Percentiles rank a stretch among this genome's conserved stretches.
These are phyloP conservation scores for Epinotia nisella DNA, from an alignment of 2,888 invertebrate genomes.

Conservation along the genomic window DNA sequence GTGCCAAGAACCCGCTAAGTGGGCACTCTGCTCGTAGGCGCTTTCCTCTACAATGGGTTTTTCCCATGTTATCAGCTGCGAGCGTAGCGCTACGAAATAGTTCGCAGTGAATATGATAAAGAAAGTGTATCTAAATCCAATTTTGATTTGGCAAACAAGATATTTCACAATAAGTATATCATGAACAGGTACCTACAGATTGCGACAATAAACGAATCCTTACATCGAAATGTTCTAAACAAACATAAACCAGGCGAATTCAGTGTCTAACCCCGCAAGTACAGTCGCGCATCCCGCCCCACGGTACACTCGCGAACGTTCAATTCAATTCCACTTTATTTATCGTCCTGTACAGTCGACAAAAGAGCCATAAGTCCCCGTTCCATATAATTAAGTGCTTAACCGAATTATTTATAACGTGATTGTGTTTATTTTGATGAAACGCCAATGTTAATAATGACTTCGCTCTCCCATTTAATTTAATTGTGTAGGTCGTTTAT, in stretches of 20 bases:
- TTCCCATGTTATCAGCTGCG: too few relatives aligned
- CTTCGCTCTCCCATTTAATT: slow-evolving; percentile 16
- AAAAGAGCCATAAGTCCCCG: slow-evolving; percentile 35
- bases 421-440: slow-evolving; percentile 34
- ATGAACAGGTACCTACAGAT: background rate
- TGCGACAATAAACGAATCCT: background rate
- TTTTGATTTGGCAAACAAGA: background rate
- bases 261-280: slow-evolving; percentile 20
- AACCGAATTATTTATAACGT: slow-evolving; percentile 27
- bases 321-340: slow-evolving; percentile 45
- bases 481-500: slow-evolving; percentile 18
- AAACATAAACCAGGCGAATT: background rate
- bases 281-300: slow-evolving; percentile 23
- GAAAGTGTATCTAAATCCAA: background rate
- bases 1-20: too few relatives aligned
- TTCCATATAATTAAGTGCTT: slow-evolving; percentile 28
- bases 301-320: slow-evolving; percentile 31
- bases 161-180: background rate
- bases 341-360: slow-evolving; percentile 41
- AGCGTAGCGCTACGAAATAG: too few relatives aligned
- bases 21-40: too few relatives aligned
- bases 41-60: too few relatives aligned
- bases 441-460: slow-evolving; percentile 26
- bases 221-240: background rate
- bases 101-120: too few relatives aligned